Percentiles rank a stretch among this genome's conserved stretches.
Evolutionary conservation across 2,113 vertebrate species (phyloP).

Genomic region (Microcebus jonahi): DNA sequence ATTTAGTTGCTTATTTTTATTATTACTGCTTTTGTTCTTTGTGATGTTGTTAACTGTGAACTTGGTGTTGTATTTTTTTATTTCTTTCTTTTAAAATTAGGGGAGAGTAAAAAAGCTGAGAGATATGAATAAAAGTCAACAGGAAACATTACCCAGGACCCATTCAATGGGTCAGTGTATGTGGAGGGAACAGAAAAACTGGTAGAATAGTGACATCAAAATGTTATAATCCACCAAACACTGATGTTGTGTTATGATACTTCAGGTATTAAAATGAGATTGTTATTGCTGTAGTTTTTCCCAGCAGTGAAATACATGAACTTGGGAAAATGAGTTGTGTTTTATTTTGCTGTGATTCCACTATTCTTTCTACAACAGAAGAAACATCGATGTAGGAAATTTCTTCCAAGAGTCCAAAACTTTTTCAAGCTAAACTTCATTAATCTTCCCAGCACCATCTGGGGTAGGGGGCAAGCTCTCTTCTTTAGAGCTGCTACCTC

Average conservation of each 20-base stretch:
- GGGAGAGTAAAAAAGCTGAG: background rate
- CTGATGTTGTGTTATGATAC: background rate
- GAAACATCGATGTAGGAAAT: background rate
- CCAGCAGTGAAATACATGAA: background rate
- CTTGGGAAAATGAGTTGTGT: background rate
- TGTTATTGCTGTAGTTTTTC: background rate
- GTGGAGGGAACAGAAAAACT: background rate
- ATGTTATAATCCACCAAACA: background rate
- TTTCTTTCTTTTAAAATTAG: slow-evolving; percentile 9
- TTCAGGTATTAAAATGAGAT: background rate
- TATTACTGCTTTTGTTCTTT: background rate
- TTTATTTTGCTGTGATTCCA: slow-evolving; percentile 28
- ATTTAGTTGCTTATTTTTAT: background rate
- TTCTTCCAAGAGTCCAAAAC: background rate
- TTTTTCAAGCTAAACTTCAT: slow-evolving; percentile 50
- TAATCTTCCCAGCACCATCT: slow-evolving; percentile 14
- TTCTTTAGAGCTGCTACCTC: background rate
- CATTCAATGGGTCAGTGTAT: background rate
- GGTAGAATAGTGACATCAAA: background rate
- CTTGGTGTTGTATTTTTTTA: background rate
- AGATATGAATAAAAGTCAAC: background rate
- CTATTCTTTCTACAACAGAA: slow-evolving; percentile 19
- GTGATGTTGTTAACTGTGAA: background rate
- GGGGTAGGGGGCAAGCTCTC: background rate
- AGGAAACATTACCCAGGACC: background rate